These are phyloP conservation scores for Helostoma temminkii DNA, from an alignment of 2,797 vertebrate genomes.

Conservation along the genomic window DNA sequence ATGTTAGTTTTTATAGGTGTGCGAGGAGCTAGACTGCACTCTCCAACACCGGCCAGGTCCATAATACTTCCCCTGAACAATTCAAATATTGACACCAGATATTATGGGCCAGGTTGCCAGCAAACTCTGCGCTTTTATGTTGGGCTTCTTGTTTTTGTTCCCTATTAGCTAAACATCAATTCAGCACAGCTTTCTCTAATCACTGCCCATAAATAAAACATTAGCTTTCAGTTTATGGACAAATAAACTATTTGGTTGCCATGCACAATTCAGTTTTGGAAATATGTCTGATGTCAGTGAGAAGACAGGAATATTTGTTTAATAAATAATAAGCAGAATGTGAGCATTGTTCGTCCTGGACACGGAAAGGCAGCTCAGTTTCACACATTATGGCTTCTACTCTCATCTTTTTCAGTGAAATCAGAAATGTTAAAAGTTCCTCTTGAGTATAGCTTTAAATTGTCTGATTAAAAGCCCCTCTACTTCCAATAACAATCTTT, in stretches of 20 bases:
- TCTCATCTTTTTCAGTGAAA: slow-evolving; percentile 30
- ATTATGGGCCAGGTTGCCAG: slow-evolving; percentile 88
- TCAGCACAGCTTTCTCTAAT: slow-evolving; percentile 87
- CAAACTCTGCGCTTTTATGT: slow-evolving; percentile 86
- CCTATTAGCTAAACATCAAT: slow-evolving; percentile 91
- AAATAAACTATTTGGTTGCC: slow-evolving; percentile 85
- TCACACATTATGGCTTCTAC: background rate
- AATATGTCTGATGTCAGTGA: slow-evolving; percentile 89
- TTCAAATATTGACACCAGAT: slow-evolving; percentile 93
- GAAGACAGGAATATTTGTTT: slow-evolving; percentile 79
- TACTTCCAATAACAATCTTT: slow-evolving; percentile 48
- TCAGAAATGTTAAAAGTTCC: slow-evolving; percentile 31
- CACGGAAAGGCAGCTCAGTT: slow-evolving; percentile 8
- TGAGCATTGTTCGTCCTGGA: slow-evolving; percentile 6
- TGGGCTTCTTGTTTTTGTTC: slow-evolving; percentile 85
- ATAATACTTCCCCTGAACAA: slow-evolving; percentile 89
- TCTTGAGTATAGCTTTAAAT: slow-evolving; percentile 7
- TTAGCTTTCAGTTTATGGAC: slow-evolving; percentile 89
- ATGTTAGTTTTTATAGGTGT: slow-evolving; percentile 99
- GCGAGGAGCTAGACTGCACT: slow-evolving; percentile 87
- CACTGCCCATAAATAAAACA: slow-evolving; percentile 91
- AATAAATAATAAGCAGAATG: slow-evolving; percentile 40
- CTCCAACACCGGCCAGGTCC: slow-evolving; percentile 87
- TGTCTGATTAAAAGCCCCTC: slow-evolving; percentile 47
- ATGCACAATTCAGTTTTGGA: slow-evolving; percentile 87